Evolutionary conservation across 2,888 invertebrate species (phyloP).

Genomic region (Nematopogon swammerdamellus): DNA sequence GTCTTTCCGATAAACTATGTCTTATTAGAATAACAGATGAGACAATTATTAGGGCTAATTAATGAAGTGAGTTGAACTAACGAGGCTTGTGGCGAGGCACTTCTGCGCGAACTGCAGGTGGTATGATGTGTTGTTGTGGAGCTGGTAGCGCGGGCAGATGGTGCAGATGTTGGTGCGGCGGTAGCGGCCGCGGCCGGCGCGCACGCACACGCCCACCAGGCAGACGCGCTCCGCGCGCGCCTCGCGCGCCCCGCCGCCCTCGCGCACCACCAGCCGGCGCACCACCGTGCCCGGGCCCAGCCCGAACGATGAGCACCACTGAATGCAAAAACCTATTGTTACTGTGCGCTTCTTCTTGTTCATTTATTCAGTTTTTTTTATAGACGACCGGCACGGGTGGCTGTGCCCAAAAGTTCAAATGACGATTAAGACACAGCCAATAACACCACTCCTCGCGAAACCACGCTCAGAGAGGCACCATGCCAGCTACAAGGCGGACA

Average conservation of each 20-base stretch:
- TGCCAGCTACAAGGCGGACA: too few species aligned
- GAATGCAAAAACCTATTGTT: constrained; percentile 10
- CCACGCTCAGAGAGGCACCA: too few species aligned
- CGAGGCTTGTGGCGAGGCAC: constrained; percentile 72
- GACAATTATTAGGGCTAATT: too few species aligned
- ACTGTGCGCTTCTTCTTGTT: background rate
- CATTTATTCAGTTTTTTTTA: background rate
- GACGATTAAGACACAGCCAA: too few species aligned
- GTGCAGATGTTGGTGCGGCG: constrained; percentile 89
- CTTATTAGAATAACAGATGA: too few species aligned
- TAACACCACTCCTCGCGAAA: too few species aligned
- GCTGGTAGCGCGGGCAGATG: constrained; percentile 87
- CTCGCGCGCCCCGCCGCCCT: constrained; percentile 42
- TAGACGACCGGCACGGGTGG: too few species aligned
- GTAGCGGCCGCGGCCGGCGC: constrained; percentile 86
- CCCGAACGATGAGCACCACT: constrained; percentile 88
- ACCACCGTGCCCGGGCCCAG: constrained; percentile 77
- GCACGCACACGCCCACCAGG: constrained; percentile 85
- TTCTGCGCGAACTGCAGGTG: constrained; percentile 87
- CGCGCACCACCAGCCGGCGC: constrained; percentile 51
- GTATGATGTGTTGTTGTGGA: constrained; percentile 82
- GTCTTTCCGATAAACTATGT: too few species aligned
- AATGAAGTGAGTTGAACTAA: too few species aligned
- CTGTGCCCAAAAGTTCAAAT: too few species aligned
- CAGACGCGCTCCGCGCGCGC: constrained; percentile 70